These are phyloP conservation scores for Thaumatotibia leucotreta DNA, from an alignment of 1,140 invertebrate species.

Conservation along the genomic window DNA sequence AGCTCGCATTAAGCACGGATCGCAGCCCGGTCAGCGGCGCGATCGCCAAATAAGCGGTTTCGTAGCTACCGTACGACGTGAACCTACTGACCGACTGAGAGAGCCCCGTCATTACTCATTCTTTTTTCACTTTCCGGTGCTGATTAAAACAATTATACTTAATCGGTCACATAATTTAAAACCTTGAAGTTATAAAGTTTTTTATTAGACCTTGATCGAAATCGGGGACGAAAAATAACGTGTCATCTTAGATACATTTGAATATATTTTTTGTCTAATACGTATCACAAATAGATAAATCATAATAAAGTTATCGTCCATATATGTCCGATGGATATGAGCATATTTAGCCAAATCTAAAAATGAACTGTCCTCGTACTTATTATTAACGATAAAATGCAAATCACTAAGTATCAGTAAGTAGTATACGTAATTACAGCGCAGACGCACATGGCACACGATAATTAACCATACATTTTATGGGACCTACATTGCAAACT, in stretches of 20 bases:
- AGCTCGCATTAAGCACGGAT: too few species aligned
- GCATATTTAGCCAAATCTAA: background rate
- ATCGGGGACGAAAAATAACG: too few species aligned
- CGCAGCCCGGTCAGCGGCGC: background rate
- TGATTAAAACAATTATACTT: background rate
- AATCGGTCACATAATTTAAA: background rate
- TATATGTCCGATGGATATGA: background rate
- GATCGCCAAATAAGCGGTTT: conserved; percentile 12
- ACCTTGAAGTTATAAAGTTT: background rate
- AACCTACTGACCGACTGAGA: conserved; percentile 23
- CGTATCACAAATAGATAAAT: background rate
- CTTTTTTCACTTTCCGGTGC: conserved; percentile 25
- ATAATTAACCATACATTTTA: background rate
- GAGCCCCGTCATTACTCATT: conserved; percentile 17
- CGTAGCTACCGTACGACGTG: conserved; percentile 17
- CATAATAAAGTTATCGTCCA: background rate
- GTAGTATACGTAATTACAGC: background rate
- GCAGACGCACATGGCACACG: background rate
- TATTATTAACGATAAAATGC: too few species aligned
- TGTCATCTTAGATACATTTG: too few species aligned
- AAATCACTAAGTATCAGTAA: too few species aligned
- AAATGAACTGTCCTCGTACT: too few species aligned
- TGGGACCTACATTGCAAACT: background rate
- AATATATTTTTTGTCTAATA: too few species aligned
- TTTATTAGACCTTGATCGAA: background rate